Percentiles rank a stretch among this genome's conserved stretches.
Evolutionary conservation across 2,888 invertebrate species (phyloP).

Genomic region (Peribatodes rhomboidaria): DNA sequence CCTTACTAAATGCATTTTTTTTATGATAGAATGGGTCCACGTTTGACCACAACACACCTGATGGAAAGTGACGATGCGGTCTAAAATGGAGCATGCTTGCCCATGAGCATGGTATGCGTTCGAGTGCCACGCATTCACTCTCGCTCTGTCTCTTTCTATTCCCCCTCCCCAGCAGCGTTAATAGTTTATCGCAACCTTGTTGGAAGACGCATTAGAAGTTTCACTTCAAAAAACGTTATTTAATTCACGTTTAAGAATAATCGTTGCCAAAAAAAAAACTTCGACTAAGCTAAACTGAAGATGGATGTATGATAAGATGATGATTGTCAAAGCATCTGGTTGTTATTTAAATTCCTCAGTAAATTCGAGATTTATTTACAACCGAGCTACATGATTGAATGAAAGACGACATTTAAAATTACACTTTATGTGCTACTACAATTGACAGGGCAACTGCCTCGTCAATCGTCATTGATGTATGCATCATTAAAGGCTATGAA

Average conservation of each 20-base stretch:
- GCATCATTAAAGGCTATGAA: conserved; percentile 14
- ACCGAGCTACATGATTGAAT: conserved; percentile 6
- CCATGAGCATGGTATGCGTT: too few relatives aligned
- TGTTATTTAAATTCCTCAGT: conserved; percentile 2
- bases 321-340: background rate
- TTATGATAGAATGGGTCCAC: too few relatives aligned
- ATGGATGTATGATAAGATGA: background rate
- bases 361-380: conserved; percentile 15
- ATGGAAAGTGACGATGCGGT: too few relatives aligned
- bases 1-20: too few relatives aligned
- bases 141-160: too few relatives aligned
- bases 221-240: too few relatives aligned
- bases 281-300: background rate
- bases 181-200: too few relatives aligned
- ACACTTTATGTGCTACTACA: conserved; percentile 12
- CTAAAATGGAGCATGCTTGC: too few relatives aligned
- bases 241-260: background rate
- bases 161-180: too few relatives aligned
- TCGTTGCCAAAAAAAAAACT: background rate
- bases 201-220: too few relatives aligned
- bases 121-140: too few relatives aligned
- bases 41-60: too few relatives aligned
- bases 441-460: conserved; percentile 16
- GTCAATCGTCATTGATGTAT: conserved; percentile 16
- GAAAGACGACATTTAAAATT: conserved; percentile 19